These are phyloP conservation scores for Euplagia quadripunctaria DNA, from an alignment of 2,888 invertebrate species.

Conservation along the genomic window DNA sequence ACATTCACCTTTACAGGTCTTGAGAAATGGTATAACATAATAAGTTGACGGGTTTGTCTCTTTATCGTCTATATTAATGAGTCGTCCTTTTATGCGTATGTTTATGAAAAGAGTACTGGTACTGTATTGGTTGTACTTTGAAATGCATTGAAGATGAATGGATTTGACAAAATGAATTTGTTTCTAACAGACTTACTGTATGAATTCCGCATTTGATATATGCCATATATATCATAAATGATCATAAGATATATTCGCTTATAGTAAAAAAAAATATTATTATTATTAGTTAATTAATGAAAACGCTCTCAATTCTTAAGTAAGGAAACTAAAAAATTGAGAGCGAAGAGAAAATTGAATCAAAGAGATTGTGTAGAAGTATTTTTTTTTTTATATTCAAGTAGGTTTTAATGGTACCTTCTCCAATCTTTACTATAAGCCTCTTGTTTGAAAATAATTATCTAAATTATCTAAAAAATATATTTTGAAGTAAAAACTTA, in stretches of 20 bases:
- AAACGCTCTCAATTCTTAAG: neutral
- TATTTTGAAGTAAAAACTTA: too few species aligned
- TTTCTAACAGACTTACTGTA: neutral
- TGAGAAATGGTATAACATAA: neutral
- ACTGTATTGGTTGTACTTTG: constrained; percentile 7
- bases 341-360: too few species aligned
- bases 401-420: neutral
- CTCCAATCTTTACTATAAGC: neutral
- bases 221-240: too few species aligned
- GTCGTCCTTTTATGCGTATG: neutral
- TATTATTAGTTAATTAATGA: too few species aligned
- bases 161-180: constrained; percentile 8
- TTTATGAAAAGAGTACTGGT: constrained; percentile 7
- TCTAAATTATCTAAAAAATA: too few species aligned
- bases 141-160: constrained; percentile 13
- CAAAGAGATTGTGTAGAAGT: too few species aligned
- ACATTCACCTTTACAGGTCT: neutral
- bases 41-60: neutral
- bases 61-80: constrained; percentile 5
- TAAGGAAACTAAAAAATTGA: neutral
- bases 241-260: too few species aligned
- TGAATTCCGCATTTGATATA: too few species aligned
- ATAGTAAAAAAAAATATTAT: neutral
- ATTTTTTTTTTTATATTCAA: neutral
- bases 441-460: neutral